Conservation (phyloP, 2,113 vertebrate species). For the Addax nasomaculatus region DNA sequence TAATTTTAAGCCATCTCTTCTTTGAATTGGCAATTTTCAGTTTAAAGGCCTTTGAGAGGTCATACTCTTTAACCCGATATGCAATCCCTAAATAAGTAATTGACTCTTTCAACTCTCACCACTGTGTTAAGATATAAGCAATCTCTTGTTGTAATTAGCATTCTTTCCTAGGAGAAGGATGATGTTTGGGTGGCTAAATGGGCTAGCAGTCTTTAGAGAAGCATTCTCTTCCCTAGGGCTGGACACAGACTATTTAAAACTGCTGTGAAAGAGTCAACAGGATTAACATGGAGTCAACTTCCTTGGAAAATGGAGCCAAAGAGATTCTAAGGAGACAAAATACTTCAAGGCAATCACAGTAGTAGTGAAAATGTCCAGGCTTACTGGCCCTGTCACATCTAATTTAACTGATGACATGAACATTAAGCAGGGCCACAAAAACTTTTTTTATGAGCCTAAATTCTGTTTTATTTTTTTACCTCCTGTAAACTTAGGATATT, state of each 20-base stretch:
- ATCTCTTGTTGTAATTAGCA: conserved; percentile 42
- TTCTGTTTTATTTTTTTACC: conserved; percentile 8
- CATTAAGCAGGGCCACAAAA: conserved; percentile 68
- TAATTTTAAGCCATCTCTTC: not conserved
- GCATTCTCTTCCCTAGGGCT: not conserved
- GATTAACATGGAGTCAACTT: conserved; percentile 76
- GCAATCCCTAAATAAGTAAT: not conserved
- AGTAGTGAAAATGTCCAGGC: conserved; percentile 79
- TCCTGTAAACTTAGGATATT: conserved; percentile 64
- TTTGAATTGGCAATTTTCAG: not conserved
- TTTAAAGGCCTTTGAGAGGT: not conserved
- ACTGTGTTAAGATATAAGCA: not conserved
- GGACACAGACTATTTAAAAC: conserved; percentile 62
- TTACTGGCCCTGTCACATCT: conserved; percentile 74
- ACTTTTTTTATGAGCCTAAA: conserved; percentile 63
- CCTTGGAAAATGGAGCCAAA: conserved; percentile 63
- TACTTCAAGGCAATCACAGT: conserved; percentile 71
- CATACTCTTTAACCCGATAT: conserved; percentile 21
- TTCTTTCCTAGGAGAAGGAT: conserved; percentile 47
- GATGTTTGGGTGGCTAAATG: not conserved
- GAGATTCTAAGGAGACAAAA: conserved; percentile 76
- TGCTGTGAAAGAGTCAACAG: conserved; percentile 64
- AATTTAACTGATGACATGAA: conserved; percentile 79
- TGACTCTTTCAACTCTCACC: conserved; percentile 47
- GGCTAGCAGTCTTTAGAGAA: not conserved